These are phyloP conservation scores for Drosophila cardini DNA, from an alignment of 1,140 invertebrate species.

Conservation along the genomic window DNA sequence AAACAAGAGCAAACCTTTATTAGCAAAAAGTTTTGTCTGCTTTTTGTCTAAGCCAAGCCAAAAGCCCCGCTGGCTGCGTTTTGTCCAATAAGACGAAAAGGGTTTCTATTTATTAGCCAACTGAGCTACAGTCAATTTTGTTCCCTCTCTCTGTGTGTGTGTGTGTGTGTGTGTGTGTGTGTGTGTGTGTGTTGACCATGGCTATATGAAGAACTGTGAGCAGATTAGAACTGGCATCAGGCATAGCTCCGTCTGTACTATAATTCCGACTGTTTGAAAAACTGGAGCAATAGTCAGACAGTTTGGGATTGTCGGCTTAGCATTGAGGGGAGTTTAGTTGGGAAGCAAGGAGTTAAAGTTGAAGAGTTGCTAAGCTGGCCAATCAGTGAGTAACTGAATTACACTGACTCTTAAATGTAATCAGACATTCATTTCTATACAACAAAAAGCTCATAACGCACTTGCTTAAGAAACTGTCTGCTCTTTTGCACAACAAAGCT, in stretches of 20 bases:
- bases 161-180: background rate
- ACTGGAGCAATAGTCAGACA: conserved; percentile 11
- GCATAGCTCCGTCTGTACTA: conserved; percentile 8
- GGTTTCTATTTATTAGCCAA: conserved; percentile 73
- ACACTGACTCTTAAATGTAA: conserved; percentile 22
- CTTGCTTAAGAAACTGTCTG: conserved; percentile 11
- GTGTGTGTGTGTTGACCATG: background rate
- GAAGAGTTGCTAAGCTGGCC: conserved; percentile 1
- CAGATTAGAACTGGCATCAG: conserved; percentile 51
- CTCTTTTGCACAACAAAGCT: background rate
- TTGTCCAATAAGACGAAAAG: conserved; percentile 66
- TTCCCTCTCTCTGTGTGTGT: background rate
- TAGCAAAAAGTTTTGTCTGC: conserved; percentile 59
- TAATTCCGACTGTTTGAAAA: background rate
- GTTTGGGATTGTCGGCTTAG: conserved; percentile 44
- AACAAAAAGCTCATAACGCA: background rate
- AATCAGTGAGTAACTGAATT: conserved; percentile 38
- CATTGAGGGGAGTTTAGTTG: conserved; percentile 12
- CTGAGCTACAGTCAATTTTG: conserved; percentile 4
- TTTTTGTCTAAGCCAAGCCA: conserved; percentile 56
- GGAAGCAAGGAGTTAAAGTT: conserved; percentile 15
- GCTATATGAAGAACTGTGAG: conserved; percentile 32
- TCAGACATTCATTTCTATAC: background rate
- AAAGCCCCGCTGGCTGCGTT: conserved; percentile 58
- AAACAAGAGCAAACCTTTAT: conserved; percentile 77